Evolutionary conservation across 1,140 invertebrate genomes (phyloP), one percentile per base, ranked within the genome.

Genomic region (Drosophila nikananu): DNA sequence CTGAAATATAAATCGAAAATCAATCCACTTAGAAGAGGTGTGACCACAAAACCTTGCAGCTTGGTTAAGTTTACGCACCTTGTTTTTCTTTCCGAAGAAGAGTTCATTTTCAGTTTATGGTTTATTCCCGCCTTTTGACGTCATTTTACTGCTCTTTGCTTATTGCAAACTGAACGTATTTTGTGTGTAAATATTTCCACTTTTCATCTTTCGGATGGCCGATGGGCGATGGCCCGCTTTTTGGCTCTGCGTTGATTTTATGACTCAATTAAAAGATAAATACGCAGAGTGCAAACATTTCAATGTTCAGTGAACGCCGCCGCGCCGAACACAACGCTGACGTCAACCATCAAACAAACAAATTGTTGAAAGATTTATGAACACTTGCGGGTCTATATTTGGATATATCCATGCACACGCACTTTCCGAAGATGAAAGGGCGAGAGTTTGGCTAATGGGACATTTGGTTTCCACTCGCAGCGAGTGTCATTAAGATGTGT

Each of bases 181-280:
- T 65, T 58, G 72, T 15, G 30, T 76, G 72, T 76, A 76, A 78
- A 79, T 82, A 83, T 82, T 75, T 72, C 35, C 48, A 74, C 46
- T 73, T 83, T 80, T 80, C 62, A 83, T 87, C 83, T 65, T 48
- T 46, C 41, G 57, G n/a, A 1, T 39, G 61, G 51, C 17, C 49
- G n/a, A 1, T 39, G 61, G 49, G 9, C 49, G 49, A 39, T 67
- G 51, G 49, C 68, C 66, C 44, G 37, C 17, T 46, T 68, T 75
- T 64, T 42, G 63, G 44, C 42, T 37, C 17, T 48, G 76, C 59
- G 66, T 57, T 59, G 59, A 37, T 49, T 86, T 86, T 86, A 86
- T 86, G 83, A 87, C 64, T 87, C 83, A 87, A 89, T 87, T 89
- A 77, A 83, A 83, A 80, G 80, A 61, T 75, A 87, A 87, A 83